A percentile compares a stretch with the other conserved stretches of the same genome.
Evolutionary conservation across 2,113 vertebrate species (phyloP).

Genomic region (Pycnonotus jocosus): DNA sequence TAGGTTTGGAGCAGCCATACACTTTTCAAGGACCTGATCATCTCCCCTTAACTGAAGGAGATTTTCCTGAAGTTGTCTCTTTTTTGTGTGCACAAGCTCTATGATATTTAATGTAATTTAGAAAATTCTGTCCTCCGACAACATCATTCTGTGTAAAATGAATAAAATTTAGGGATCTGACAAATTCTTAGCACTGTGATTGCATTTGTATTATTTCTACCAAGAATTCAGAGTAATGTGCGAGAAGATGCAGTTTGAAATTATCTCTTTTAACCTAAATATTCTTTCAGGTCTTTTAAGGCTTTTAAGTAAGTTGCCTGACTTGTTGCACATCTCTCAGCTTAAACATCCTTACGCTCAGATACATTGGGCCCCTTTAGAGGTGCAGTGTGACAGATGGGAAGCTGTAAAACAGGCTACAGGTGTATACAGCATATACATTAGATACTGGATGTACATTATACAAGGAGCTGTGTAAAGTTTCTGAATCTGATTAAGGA

Average conservation of each 20-base stretch:
- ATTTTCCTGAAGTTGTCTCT: not conserved
- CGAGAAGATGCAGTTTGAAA: not conserved
- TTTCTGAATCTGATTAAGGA: not conserved
- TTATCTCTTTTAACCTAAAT: not conserved
- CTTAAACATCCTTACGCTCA: not conserved
- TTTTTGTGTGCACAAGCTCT: not conserved
- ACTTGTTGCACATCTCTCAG: not conserved
- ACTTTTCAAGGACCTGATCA: not conserved
- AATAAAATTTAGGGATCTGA: not conserved
- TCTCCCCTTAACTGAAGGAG: not conserved
- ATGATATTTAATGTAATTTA: not conserved
- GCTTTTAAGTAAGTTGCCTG: not conserved
- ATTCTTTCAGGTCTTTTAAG: too few relatives aligned
- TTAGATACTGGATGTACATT: not conserved
- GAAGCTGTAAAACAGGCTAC: not conserved
- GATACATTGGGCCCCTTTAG: not conserved
- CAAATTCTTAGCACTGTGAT: not conserved
- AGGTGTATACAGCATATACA: not conserved
- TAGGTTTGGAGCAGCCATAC: not conserved
- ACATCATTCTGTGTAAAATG: not conserved
- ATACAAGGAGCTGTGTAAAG: not conserved
- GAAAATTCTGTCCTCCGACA: not conserved
- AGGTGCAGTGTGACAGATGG: not conserved
- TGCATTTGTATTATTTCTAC: not conserved
- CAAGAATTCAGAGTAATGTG: not conserved